These are phyloP conservation scores for Cryptotermes secundus DNA, from an alignment of 1,140 invertebrate genomes.

Conservation along the genomic window DNA sequence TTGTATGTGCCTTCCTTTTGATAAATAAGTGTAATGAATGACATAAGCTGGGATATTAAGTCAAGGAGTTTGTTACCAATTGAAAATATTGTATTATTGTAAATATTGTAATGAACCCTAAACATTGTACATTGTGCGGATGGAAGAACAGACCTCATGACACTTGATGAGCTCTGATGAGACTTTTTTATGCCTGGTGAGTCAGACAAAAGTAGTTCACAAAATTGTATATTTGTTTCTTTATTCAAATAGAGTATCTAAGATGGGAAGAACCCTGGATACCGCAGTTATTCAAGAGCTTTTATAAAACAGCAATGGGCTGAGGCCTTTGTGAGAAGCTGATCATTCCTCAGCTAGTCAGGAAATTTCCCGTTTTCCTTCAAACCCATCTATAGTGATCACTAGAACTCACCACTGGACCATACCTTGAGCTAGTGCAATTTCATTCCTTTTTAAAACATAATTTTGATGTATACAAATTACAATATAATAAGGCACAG, in stretches of 20 bases:
- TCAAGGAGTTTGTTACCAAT: background rate
- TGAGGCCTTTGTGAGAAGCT: background rate
- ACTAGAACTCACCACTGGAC: too few relatives aligned
- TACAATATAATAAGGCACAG: too few relatives aligned
- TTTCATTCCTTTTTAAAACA: too few relatives aligned
- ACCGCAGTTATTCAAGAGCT: background rate
- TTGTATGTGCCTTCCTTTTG: slow-evolving; percentile 6
- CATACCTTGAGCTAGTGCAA: too few relatives aligned
- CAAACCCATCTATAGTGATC: background rate
- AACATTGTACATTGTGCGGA: background rate
- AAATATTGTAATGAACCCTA: background rate
- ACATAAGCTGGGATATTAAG: background rate
- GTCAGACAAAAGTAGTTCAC: background rate
- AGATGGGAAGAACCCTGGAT: background rate
- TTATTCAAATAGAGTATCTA: background rate
- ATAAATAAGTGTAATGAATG: background rate
- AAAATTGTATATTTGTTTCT: background rate
- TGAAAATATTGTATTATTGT: slow-evolving; percentile 12
- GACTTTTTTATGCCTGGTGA: background rate
- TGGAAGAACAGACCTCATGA: background rate
- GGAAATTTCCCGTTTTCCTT: background rate
- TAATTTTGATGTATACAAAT: too few relatives aligned
- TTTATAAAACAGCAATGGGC: background rate
- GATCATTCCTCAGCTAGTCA: background rate
- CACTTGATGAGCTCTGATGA: background rate